A percentile compares a stretch with the other conserved stretches of the same genome.
These are phyloP conservation scores for Hirtodrosophila histrioides DNA, from an alignment of 2,888 invertebrate genomes.

Conservation along the genomic window DNA sequence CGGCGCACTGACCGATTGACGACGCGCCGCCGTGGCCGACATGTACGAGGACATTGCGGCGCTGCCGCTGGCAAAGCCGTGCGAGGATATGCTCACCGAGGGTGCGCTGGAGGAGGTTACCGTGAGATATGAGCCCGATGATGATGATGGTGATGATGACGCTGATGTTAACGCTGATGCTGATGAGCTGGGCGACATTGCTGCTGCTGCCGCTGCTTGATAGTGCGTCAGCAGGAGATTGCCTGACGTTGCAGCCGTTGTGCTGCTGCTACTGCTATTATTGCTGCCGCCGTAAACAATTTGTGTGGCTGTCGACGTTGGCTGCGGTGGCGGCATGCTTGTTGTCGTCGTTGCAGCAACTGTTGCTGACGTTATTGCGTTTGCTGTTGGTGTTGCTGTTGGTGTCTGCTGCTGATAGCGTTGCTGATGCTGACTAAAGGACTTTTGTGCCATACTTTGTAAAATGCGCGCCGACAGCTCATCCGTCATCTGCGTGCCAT, in stretches of 20 bases:
- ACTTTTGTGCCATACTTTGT: slow-evolving; percentile 84
- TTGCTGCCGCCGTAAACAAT: slow-evolving; percentile 52
- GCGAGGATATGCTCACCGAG: slow-evolving; percentile 64
- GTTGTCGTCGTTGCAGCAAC: slow-evolving; percentile 41
- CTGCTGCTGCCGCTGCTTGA: slow-evolving; percentile 36
- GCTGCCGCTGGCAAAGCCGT: slow-evolving; percentile 67
- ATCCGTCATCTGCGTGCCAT: slow-evolving; percentile 84
- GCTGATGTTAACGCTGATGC: slow-evolving; percentile 36
- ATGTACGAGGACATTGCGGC: slow-evolving; percentile 69
- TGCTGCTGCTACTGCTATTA: slow-evolving; percentile 22
- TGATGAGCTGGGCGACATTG: slow-evolving; percentile 42
- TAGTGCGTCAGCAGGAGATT: slow-evolving; percentile 64
- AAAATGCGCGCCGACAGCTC: slow-evolving; percentile 84
- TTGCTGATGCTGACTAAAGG: slow-evolving; percentile 76
- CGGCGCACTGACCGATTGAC: slow-evolving; percentile 80
- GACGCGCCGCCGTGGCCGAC: slow-evolving; percentile 62
- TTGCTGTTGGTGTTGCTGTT: slow-evolving; percentile 42
- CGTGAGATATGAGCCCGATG: slow-evolving; percentile 49
- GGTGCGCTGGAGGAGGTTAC: slow-evolving; percentile 46
- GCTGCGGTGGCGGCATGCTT: slow-evolving; percentile 76
- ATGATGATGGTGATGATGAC: slow-evolving; percentile 15
- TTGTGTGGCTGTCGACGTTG: slow-evolving; percentile 60
- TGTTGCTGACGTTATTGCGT: slow-evolving; percentile 52
- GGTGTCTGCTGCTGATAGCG: slow-evolving; percentile 63
- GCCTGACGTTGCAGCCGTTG: slow-evolving; percentile 22